phyloP scores from a whole-genome alignment of 2,797 vertebrate species.

The Holocentrus rufus region DNA sequence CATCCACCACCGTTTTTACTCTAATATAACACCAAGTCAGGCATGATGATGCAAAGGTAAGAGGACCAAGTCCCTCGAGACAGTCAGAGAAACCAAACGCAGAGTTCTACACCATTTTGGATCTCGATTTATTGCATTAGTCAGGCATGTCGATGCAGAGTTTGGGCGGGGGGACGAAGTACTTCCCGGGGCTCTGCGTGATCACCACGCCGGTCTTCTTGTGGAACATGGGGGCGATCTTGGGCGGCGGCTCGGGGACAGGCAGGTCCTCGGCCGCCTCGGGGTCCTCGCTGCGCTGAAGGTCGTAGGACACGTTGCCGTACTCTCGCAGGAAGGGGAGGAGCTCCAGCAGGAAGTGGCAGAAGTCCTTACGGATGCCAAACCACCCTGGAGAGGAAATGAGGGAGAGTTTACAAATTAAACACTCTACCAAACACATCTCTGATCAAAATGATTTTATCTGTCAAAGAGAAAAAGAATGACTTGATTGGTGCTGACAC shows the following conservation, averaged over 20 bases:
- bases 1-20: background rate
- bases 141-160: slow-evolving; percentile 98
- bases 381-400: slow-evolving; percentile 90
- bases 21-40: background rate
- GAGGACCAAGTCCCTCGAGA: background rate
- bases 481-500: no score
- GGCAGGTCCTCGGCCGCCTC: slow-evolving; percentile 91
- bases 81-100: background rate
- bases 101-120: background rate
- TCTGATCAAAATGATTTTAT: no score
- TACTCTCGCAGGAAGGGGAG: slow-evolving; percentile 97
- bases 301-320: slow-evolving; percentile 96
- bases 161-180: slow-evolving; percentile 94
- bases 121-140: slow-evolving; percentile 63
- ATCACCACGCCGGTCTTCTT: slow-evolving; percentile 98
- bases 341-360: slow-evolving; percentile 97
- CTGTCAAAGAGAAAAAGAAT: no score
- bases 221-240: slow-evolving; percentile 96
- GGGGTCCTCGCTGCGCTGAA: slow-evolving; percentile 91
- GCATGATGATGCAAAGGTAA: slow-evolving; percentile 12
- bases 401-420: no score
- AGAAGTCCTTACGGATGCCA: slow-evolving; percentile 98
- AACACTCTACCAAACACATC: no score
- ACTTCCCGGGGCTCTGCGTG: slow-evolving; percentile 97
- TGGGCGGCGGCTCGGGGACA: slow-evolving; percentile 89